Conservation (phyloP, 1,140 invertebrate genomes). For the Brachionus rubens region DNA sequence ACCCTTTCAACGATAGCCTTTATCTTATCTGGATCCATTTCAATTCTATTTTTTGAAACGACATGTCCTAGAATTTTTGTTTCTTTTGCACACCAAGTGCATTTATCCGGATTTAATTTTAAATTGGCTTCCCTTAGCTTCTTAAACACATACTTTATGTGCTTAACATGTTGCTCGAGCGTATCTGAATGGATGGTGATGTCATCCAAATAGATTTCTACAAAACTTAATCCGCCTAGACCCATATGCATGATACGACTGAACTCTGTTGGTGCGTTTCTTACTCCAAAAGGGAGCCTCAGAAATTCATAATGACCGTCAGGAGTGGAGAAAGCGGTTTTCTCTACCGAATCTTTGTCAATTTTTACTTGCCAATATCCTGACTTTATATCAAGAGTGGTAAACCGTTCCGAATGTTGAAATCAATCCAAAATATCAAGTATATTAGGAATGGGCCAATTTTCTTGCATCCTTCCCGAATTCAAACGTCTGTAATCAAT, state of each 20-base stretch:
- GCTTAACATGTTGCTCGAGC: no score
- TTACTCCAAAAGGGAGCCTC: not conserved
- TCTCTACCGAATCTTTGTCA: slow-evolving; percentile 46
- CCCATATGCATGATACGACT: slow-evolving; percentile 62
- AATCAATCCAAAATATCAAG: no score
- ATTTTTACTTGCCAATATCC: slow-evolving; percentile 62
- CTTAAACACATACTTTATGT: slow-evolving; percentile 54
- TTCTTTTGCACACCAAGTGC: slow-evolving; percentile 48
- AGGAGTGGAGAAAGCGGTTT: slow-evolving; percentile 49
- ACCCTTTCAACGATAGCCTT: slow-evolving; percentile 48
- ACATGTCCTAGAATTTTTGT: slow-evolving; percentile 54
- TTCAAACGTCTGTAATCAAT: slow-evolving; percentile 62
- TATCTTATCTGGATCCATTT: slow-evolving; percentile 39
- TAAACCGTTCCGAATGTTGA: no score
- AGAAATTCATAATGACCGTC: not conserved
- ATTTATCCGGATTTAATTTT: slow-evolving; percentile 47
- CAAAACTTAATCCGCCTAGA: slow-evolving; percentile 49
- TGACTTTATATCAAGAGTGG: slow-evolving; percentile 58
- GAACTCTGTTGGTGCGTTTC: slow-evolving; percentile 50
- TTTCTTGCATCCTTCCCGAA: not conserved
- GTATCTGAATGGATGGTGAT: slow-evolving; percentile 56
- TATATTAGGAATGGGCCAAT: no score
- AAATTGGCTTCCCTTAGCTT: slow-evolving; percentile 49
- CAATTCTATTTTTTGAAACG: slow-evolving; percentile 59
- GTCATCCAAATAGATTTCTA: slow-evolving; percentile 44